phyloP scores from a whole-genome alignment of 30 jellyfish, hydroid and myxozoan species.

The Clytia hemisphaerica region DNA sequence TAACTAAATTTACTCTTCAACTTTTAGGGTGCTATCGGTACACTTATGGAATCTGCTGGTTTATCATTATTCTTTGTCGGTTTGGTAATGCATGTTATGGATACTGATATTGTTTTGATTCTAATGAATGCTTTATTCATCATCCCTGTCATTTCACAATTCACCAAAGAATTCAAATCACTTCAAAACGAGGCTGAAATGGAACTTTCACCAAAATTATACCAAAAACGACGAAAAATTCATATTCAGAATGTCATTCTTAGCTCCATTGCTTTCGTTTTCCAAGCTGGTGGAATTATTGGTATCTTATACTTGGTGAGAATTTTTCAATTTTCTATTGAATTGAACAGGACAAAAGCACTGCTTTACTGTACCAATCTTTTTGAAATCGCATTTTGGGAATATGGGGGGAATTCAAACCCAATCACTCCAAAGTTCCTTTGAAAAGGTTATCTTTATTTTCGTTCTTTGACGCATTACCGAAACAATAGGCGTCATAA shows the following conservation, averaged over 20 bases:
- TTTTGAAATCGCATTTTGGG: background rate
- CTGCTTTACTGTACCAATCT: background rate
- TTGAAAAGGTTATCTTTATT: no score
- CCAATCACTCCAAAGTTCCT: no score
- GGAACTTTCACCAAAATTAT: constrained; percentile 14
- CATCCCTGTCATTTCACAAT: constrained; percentile 80
- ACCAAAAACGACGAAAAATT: constrained; percentile 35
- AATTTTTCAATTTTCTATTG: no score
- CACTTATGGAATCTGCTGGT: constrained; percentile 71
- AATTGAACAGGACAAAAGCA: no score
- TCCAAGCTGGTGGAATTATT: constrained; percentile 74
- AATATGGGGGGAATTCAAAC: no score
- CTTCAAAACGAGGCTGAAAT: constrained; percentile 32
- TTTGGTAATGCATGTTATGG: constrained; percentile 38
- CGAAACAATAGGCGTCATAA: no score
- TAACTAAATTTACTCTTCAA: background rate
- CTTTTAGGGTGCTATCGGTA: constrained; percentile 70
- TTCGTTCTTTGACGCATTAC: no score
- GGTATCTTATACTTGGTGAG: constrained; percentile 77
- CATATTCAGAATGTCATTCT: constrained; percentile 49
- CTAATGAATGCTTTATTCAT: constrained; percentile 80
- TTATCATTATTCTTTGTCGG: constrained; percentile 75
- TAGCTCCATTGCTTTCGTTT: constrained; percentile 62
- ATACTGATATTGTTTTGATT: constrained; percentile 54
- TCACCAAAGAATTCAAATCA: constrained; percentile 57